A percentile compares a stretch with the other conserved stretches of the same genome.
phyloP scores from a whole-genome alignment of 2,888 invertebrate genomes.

The Leptinotarsa rubiginosa region DNA sequence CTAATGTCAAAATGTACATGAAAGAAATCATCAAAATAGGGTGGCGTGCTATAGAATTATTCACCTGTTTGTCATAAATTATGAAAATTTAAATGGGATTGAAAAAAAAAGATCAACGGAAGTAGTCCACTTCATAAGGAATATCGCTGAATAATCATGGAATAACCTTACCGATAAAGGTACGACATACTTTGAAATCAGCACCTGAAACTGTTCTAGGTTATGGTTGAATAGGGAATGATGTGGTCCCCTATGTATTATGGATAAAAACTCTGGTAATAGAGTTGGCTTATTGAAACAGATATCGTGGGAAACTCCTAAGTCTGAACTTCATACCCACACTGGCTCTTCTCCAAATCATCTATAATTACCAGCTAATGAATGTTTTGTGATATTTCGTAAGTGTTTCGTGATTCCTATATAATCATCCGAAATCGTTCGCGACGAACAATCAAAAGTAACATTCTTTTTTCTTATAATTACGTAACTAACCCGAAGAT shows the following conservation, averaged over 20 bases:
- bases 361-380: slow-evolving; percentile 27
- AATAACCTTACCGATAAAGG: no score
- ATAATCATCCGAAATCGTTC: slow-evolving; percentile 23
- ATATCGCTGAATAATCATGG: no score
- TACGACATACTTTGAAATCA: no score
- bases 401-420: slow-evolving; percentile 19
- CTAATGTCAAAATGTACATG: no score
- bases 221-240: no score
- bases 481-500: slow-evolving; percentile 15
- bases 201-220: no score
- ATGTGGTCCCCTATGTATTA: neutral
- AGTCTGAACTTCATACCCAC: neutral
- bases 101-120: no score
- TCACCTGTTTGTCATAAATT: no score
- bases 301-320: slow-evolving; percentile 1
- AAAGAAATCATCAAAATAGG: no score
- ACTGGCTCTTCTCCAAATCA: neutral
- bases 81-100: no score
- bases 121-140: no score
- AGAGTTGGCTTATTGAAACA: neutral
- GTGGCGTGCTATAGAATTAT: no score
- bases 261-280: neutral
- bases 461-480: slow-evolving; percentile 14
- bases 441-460: slow-evolving; percentile 19
- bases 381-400: slow-evolving; percentile 26